Percentiles rank a stretch among this genome's conserved stretches.
phyloP scores from a whole-genome alignment of 1,140 invertebrate genomes.

The Zaprionus taronus region DNA sequence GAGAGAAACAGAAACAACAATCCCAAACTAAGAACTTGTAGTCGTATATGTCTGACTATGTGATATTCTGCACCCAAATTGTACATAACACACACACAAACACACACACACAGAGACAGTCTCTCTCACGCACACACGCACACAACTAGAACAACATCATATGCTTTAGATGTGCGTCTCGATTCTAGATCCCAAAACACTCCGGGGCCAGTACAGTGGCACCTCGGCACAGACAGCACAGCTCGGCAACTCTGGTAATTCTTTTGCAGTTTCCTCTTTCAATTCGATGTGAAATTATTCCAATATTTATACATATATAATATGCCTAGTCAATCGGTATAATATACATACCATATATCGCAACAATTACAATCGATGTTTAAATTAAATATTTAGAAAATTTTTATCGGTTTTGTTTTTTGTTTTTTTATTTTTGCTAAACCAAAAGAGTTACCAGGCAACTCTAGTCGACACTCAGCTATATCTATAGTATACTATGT shows the following conservation, averaged over 20 bases:
- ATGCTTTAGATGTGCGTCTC: conserved; percentile 7
- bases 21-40: conserved; percentile 63
- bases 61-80: conserved; percentile 76
- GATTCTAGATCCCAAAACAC: background rate
- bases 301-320: background rate
- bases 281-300: background rate
- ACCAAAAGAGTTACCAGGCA: background rate
- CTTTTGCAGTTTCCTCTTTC: background rate
- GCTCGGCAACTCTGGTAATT: background rate
- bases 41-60: conserved; percentile 80
- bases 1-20: conserved; percentile 8
- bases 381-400: background rate
- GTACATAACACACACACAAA: conserved; percentile 38
- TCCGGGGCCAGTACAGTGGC: background rate
- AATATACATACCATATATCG: background rate
- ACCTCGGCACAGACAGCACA: background rate
- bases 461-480: background rate
- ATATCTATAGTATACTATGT: background rate
- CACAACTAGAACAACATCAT: conserved; percentile 9
- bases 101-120: conserved; percentile 35
- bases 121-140: background rate
- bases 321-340: background rate
- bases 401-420: background rate
- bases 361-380: too few relatives aligned
- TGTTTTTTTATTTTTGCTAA: background rate